Evolutionary conservation across 2,888 invertebrate genomes (phyloP), one percentile per base, ranked within the genome.

Genomic region (Melangyna quadrimaculata): DNA sequence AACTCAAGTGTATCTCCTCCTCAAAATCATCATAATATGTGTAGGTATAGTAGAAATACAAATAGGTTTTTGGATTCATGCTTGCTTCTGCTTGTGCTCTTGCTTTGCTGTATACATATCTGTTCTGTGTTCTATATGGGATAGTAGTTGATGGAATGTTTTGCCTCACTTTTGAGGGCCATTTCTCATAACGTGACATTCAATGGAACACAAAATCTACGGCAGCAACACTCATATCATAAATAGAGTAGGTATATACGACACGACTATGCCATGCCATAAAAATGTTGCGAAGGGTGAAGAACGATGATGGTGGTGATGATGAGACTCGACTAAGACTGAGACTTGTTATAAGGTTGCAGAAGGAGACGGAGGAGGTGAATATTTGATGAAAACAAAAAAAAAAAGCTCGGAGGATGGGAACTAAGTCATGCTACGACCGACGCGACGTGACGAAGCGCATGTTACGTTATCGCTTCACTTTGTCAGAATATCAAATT

Each of bases 401-500:
- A 40, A 43, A 43, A 45, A 43, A 78, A 61, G 24, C 43, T 67
- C n/a, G 45, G 73, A 83, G 82, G 78, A 83, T 83, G 82, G 69
- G 73, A 73, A 83, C 78, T 48, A 73, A 82, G 69, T 73, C 78
- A 48, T 70, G 67, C 35, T 73, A 32, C 45, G 35, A n/a, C n/a
- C n/a, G n/a, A 61, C 29, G 22, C 43, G 73, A 86, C 80, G 84
- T 80, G 84, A 86, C 84, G 84, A 70, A 80, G 84, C 72, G 71
- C 72, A 77, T 77, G 77, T 86, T 80, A 72, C 77, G 84, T 72
- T 86, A 80, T 86, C 84, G 80, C 77, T 86, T 80, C 72, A 86
- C 77, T 86, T 86, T 86, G 80, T 80, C 80, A 80, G 84, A 80
- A 77, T 80, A 80, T 86, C 84, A 84, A 79, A 84, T 84, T 80